Conservation (phyloP, 53 echinoderm and acorn worm species). For the Zoroaster sp. region DNA sequence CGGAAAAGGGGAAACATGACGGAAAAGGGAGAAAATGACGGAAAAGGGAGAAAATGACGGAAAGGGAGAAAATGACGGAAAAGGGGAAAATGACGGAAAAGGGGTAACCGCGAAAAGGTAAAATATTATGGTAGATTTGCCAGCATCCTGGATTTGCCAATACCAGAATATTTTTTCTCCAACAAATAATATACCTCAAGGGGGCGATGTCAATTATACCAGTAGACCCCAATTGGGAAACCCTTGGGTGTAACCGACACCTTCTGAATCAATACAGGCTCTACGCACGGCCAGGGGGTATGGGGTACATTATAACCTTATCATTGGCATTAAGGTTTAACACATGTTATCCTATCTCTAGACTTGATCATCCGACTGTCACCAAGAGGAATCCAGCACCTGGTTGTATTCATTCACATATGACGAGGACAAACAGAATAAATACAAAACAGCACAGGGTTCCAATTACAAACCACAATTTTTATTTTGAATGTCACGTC, state of each 20-base stretch:
- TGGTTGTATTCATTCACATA: not conserved
- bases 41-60: not conserved
- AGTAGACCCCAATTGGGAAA: no score
- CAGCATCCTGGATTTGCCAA: no score
- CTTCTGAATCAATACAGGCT: no score
- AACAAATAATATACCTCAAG: no score
- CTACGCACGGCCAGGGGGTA: no score
- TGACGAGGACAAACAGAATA: not conserved
- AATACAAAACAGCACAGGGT: not conserved
- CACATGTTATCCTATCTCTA: not conserved
- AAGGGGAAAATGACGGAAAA: not conserved
- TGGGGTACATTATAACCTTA: no score
- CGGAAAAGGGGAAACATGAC: not conserved
- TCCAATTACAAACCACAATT: not conserved
- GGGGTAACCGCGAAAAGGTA: not conserved
- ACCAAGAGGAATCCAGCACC: not conserved
- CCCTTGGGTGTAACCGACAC: no score
- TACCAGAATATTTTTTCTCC: no score
- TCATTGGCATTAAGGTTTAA: not conserved
- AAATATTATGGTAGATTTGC: no score
- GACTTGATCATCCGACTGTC: not conserved
- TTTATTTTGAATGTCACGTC: slow-evolving; percentile 5
- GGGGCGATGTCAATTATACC: no score
- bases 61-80: slow-evolving; percentile 25
- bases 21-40: not conserved